Conservation (phyloP, 2,888 invertebrate species). For the Cheiracanthium punctorium region DNA sequence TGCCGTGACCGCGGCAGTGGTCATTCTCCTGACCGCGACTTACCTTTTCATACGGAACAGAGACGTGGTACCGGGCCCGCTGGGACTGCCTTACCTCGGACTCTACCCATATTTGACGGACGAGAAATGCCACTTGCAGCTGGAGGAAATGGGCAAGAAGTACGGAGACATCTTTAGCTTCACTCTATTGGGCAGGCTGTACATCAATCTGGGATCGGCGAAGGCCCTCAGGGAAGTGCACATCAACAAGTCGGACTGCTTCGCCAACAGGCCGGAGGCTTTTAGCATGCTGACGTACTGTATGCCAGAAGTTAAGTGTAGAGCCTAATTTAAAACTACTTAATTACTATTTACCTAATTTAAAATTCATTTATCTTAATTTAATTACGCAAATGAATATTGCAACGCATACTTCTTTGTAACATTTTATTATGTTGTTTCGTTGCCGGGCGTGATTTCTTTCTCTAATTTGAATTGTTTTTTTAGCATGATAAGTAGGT, state of each 20-base stretch:
- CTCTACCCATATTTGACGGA: not conserved
- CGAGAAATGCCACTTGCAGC: not conserved
- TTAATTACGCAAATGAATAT: too few relatives aligned
- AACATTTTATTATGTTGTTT: too few relatives aligned
- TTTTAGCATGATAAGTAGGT: too few relatives aligned
- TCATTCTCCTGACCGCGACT: not conserved
- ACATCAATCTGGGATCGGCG: not conserved
- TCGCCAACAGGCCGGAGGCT: not conserved
- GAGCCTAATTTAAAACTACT: too few relatives aligned
- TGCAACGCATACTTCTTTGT: too few relatives aligned
- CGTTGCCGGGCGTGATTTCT: too few relatives aligned
- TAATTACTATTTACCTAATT: too few relatives aligned
- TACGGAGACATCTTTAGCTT: slow-evolving; percentile 16
- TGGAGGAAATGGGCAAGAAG: not conserved
- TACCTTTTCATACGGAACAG: not conserved
- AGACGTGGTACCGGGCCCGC: not conserved
- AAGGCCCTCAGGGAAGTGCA: not conserved
- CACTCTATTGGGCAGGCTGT: not conserved
- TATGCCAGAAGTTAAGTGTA: not conserved
- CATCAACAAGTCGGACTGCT: slow-evolving; percentile 3
- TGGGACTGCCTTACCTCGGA: not conserved
- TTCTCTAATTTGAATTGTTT: too few relatives aligned
- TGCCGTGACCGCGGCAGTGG: not conserved
- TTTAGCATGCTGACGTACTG: not conserved
- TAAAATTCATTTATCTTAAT: too few relatives aligned